Conservation (phyloP, 2,888 invertebrate genomes). For the Andricus curvator region DNA sequence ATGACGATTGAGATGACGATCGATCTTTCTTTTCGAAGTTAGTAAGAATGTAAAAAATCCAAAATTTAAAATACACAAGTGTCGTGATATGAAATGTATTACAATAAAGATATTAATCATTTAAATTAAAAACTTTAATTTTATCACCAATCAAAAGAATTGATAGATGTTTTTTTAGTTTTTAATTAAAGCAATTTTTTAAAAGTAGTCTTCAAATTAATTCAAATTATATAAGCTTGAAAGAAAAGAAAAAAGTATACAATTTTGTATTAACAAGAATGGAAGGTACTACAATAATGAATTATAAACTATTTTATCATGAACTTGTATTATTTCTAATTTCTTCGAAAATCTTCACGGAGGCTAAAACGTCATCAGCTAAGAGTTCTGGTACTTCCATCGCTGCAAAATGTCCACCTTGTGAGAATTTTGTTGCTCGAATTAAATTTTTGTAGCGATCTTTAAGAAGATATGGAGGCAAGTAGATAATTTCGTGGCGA, state of each 20-base stretch:
- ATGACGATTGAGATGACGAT: too few relatives aligned
- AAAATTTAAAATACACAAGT: too few relatives aligned
- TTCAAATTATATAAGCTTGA: too few relatives aligned
- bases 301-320: conserved; percentile 8
- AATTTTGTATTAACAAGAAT: not conserved
- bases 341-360: conserved; percentile 41
- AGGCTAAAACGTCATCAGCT: conserved; percentile 68
- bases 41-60: too few relatives aligned
- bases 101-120: too few relatives aligned
- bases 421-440: conserved; percentile 64
- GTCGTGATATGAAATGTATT: too few relatives aligned
- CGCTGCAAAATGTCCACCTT: conserved; percentile 75
- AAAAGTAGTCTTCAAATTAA: too few relatives aligned
- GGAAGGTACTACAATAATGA: not conserved
- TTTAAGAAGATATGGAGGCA: conserved; percentile 61
- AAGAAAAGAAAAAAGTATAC: not conserved
- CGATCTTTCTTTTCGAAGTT: too few relatives aligned
- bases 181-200: too few relatives aligned
- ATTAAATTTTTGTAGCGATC: conserved; percentile 71
- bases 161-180: too few relatives aligned
- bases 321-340: not conserved
- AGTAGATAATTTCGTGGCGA: conserved; percentile 69
- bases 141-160: too few relatives aligned
- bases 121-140: too few relatives aligned
- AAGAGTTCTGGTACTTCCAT: conserved; percentile 72